phyloP scores from a whole-genome alignment of 1,140 invertebrate species.

The Bombus waltoni region DNA sequence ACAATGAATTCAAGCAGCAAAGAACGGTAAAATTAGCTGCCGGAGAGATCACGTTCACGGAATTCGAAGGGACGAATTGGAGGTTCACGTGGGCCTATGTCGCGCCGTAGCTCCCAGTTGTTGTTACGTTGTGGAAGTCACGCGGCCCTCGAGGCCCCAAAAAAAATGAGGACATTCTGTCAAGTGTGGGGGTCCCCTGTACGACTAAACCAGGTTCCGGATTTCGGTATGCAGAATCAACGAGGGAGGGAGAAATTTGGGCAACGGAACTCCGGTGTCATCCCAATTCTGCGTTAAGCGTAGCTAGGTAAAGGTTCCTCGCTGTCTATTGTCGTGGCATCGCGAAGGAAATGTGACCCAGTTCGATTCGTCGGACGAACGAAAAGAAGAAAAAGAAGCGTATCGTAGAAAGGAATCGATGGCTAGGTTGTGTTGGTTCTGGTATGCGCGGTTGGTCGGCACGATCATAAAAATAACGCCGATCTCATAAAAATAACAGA shows the following conservation, averaged over 20 bases:
- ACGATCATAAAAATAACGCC: conserved; percentile 50
- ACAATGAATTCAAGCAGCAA: too few species aligned
- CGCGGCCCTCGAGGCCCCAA: conserved; percentile 67
- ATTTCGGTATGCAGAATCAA: conserved; percentile 41
- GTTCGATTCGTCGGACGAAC: conserved; percentile 14
- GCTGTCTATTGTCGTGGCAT: conserved; percentile 40
- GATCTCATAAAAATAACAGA: neutral
- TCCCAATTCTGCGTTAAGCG: conserved; percentile 47
- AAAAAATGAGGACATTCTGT: conserved; percentile 76
- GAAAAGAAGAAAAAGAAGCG: neutral
- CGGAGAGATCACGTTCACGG: conserved; percentile 49
- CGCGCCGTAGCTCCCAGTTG: conserved; percentile 24
- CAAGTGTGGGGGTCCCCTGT: conserved; percentile 31
- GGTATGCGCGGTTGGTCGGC: conserved; percentile 26
- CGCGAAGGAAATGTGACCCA: conserved; percentile 50
- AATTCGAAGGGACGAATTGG: conserved; percentile 59
- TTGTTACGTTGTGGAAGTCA: conserved; percentile 70
- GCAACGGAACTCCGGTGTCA: neutral
- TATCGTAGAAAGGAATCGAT: neutral
- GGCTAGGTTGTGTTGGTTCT: conserved; percentile 7
- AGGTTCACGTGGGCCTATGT: conserved; percentile 33
- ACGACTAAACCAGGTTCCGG: conserved; percentile 54
- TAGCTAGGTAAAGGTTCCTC: conserved; percentile 60
- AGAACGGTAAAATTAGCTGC: conserved; percentile 5
- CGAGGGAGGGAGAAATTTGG: conserved; percentile 33